phyloP scores from a whole-genome alignment of 1,140 invertebrate genomes.

The Dreissena polymorpha region DNA sequence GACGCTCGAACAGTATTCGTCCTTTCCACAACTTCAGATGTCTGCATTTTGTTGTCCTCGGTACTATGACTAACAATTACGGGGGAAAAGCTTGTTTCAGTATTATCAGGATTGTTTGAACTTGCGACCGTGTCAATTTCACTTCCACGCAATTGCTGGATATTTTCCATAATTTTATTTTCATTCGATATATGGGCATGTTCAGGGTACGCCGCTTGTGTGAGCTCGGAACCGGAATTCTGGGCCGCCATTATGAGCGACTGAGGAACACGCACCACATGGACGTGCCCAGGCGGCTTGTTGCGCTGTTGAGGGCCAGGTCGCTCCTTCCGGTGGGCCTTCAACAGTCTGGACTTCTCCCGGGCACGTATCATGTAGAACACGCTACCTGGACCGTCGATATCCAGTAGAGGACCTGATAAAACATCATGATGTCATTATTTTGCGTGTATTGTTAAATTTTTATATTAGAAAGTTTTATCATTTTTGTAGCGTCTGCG shows the following conservation, averaged over 20 bases:
- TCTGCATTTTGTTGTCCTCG: background rate
- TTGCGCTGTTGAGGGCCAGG: slow-evolving; percentile 25
- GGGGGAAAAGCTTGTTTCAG: background rate
- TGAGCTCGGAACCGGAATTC: slow-evolving; percentile 55
- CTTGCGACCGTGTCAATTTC: slow-evolving; percentile 6
- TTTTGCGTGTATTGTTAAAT: no score
- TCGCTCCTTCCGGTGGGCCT: slow-evolving; percentile 46
- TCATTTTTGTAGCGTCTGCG: no score
- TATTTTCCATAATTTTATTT: background rate
- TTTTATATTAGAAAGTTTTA: no score
- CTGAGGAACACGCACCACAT: slow-evolving; percentile 57
- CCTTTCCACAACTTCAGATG: background rate
- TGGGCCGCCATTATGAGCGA: slow-evolving; percentile 59
- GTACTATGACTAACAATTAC: background rate
- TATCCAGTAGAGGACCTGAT: slow-evolving; percentile 71
- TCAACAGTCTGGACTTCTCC: slow-evolving; percentile 58
- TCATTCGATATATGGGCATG: background rate
- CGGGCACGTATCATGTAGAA: slow-evolving; percentile 74
- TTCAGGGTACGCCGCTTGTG: background rate
- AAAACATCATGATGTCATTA: no score
- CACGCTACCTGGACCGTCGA: slow-evolving; percentile 75
- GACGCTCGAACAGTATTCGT: slow-evolving; percentile 6
- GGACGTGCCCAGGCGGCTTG: slow-evolving; percentile 49
- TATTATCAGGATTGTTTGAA: background rate
- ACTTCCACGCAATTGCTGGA: background rate